A percentile compares a stretch with the other conserved stretches of the same genome.
phyloP scores from a whole-genome alignment of 2,888 invertebrate genomes.

The Rhimphoctona megacephalus region DNA sequence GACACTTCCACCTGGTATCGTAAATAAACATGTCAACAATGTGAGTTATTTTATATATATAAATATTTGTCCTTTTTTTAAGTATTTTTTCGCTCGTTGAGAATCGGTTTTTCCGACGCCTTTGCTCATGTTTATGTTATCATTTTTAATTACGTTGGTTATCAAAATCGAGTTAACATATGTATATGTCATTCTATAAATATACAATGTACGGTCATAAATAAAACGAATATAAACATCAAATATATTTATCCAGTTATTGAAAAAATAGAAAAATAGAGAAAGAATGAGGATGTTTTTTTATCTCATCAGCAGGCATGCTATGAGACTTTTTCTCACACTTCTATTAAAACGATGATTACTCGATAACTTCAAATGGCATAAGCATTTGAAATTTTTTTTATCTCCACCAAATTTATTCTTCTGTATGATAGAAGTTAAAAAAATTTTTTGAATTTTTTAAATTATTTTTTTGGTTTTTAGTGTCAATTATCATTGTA shows the following conservation, averaged over 20 bases:
- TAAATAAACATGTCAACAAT: slow-evolving; percentile 18
- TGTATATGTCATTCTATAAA: neutral
- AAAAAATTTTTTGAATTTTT: no score
- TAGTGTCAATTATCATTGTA: no score
- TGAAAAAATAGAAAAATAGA: no score
- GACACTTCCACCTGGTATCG: neutral
- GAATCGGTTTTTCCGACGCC: neutral
- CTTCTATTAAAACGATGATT: no score
- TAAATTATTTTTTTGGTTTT: no score
- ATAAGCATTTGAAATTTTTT: no score
- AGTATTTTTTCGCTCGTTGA: neutral
- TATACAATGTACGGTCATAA: neutral
- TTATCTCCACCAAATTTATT: no score
- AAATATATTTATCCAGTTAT: neutral
- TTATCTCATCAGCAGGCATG: no score
- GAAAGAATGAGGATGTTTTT: no score
- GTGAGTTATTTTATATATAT: slow-evolving; percentile 46
- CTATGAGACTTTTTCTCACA: no score
- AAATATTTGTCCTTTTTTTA: neutral
- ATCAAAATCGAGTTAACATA: neutral
- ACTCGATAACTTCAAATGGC: no score
- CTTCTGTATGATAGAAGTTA: no score
- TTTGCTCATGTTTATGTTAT: neutral
- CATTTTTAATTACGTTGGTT: neutral
- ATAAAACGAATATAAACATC: neutral